A percentile compares a stretch with the other conserved stretches of the same genome.
Conservation (phyloP, 2,797 vertebrate genomes). For the Ciconia nigra region DNA sequence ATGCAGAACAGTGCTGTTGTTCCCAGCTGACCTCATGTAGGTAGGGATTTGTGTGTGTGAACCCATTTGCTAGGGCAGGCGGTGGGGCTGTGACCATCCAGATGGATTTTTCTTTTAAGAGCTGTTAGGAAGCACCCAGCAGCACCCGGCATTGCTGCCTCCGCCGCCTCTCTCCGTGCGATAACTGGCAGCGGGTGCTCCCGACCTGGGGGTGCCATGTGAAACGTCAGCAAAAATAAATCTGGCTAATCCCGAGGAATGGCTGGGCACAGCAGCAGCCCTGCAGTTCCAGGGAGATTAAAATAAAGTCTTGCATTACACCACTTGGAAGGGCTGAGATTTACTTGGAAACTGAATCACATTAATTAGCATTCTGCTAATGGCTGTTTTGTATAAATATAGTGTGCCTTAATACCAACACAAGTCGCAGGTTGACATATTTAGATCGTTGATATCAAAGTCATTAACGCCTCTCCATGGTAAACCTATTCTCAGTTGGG, state of each 20-base stretch:
- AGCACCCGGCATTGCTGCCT: not conserved
- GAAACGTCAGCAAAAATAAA: slow-evolving; percentile 67
- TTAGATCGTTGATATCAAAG: slow-evolving; percentile 68
- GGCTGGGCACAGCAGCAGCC: slow-evolving; percentile 74
- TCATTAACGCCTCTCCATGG: slow-evolving; percentile 70
- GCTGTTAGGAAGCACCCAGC: not conserved
- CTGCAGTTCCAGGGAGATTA: slow-evolving; percentile 72
- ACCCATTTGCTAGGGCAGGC: accelerated
- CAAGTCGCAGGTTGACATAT: slow-evolving; percentile 66
- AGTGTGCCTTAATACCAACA: slow-evolving; percentile 63
- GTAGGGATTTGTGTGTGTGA: accelerated
- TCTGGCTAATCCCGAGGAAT: slow-evolving; percentile 74
- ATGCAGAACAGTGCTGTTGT: accelerated
- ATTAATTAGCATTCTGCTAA: slow-evolving; percentile 79
- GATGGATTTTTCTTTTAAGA: not conserved
- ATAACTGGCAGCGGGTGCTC: not conserved
- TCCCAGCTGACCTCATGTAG: not conserved
- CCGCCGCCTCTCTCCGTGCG: not conserved
- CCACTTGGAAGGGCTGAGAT: slow-evolving; percentile 67
- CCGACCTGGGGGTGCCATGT: not conserved
- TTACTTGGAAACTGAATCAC: slow-evolving; percentile 75
- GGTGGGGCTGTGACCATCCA: accelerated
- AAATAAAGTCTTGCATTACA: slow-evolving; percentile 67
- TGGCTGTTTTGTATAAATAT: slow-evolving; percentile 78
- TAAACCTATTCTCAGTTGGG: slow-evolving; percentile 57